A percentile compares a stretch with the other conserved stretches of the same genome.
Conservation (phyloP, 2,797 vertebrate genomes). For the Sebastolobus altivelis region DNA sequence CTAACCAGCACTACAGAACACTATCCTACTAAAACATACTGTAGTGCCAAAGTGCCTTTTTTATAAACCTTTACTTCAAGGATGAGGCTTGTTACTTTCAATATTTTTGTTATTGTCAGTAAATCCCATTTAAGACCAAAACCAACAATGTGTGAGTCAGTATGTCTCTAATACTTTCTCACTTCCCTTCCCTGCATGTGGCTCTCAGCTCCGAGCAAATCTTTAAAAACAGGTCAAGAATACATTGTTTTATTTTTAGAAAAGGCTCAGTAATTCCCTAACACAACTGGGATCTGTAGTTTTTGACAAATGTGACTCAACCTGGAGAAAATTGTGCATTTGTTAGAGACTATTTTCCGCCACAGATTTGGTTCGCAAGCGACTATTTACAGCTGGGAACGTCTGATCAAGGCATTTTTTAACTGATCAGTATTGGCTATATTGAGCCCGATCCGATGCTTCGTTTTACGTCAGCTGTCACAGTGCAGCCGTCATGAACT, state of each 20-base stretch:
- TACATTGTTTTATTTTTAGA: background rate
- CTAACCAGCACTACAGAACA: background rate
- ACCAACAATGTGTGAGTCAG: background rate
- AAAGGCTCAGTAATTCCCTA: background rate
- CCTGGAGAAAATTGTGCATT: background rate
- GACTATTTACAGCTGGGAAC: background rate
- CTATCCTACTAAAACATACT: background rate
- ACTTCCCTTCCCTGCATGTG: background rate
- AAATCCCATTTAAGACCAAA: background rate
- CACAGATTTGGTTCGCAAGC: too few species aligned
- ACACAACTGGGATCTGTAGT: background rate
- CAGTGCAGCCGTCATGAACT: background rate
- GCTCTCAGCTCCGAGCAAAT: background rate
- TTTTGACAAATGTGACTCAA: background rate
- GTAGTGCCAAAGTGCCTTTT: background rate
- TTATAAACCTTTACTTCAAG: background rate
- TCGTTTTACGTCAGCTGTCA: background rate
- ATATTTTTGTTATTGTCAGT: too few species aligned
- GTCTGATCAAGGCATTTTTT: background rate
- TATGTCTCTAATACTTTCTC: background rate
- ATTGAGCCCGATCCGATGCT: background rate
- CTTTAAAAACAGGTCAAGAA: slow-evolving; percentile 8
- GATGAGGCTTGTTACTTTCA: background rate
- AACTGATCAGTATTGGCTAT: too few species aligned
- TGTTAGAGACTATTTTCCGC: background rate